These are phyloP conservation scores for Egretta garzetta DNA, from an alignment of 2,113 vertebrate genomes.

Conservation along the genomic window DNA sequence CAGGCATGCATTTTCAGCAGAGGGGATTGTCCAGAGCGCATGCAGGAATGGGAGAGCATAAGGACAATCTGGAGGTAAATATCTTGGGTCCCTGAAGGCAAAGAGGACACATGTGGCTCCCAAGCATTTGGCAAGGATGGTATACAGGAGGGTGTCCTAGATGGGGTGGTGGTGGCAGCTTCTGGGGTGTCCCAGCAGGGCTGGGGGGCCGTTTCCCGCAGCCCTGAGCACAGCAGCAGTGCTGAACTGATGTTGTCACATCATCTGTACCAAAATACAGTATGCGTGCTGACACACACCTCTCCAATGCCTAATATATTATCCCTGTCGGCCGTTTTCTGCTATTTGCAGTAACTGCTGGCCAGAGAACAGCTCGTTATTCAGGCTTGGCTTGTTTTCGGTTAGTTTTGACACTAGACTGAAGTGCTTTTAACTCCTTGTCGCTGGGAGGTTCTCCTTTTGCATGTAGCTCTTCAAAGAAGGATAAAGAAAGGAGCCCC, in stretches of 20 bases:
- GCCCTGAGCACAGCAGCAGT: neutral
- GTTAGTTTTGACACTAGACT: neutral
- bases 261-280: accelerated
- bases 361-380: neutral
- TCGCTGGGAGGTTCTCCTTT: neutral
- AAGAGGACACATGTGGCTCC: no score
- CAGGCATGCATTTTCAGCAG: neutral
- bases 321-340: neutral
- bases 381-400: neutral
- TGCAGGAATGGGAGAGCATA: neutral
- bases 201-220: neutral
- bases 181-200: no score
- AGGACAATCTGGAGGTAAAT: neutral
- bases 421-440: neutral
- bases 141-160: no score
- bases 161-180: neutral
- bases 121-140: neutral
- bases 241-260: no score
- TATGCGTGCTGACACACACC: accelerated
- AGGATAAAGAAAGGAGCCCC: neutral
- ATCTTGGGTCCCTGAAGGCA: neutral
- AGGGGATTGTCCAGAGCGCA: neutral
- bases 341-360: neutral
- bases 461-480: accelerated
- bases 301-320: accelerated